A percentile compares a stretch with the other conserved stretches of the same genome.
Conservation (phyloP, 2,797 vertebrate genomes). For the Sylvilagus floridanus region DNA sequence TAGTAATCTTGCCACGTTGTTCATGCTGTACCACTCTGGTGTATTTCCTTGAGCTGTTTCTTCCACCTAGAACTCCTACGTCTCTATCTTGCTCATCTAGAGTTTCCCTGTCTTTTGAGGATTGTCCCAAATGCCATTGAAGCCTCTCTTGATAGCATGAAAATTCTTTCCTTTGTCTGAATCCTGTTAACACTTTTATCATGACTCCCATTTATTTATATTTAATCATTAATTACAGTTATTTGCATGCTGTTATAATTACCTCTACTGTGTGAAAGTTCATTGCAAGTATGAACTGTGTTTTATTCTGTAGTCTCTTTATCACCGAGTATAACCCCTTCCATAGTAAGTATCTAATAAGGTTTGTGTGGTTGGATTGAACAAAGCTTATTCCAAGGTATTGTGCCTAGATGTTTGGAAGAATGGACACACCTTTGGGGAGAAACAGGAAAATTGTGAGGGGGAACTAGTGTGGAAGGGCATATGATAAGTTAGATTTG, state of each 20-base stretch:
- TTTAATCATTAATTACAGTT: neutral
- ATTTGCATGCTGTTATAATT: neutral
- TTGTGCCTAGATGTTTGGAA: neutral
- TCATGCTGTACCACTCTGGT: neutral
- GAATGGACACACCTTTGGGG: neutral
- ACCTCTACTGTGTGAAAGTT: neutral
- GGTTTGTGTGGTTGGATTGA: neutral
- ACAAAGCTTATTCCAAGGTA: neutral
- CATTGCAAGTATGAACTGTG: neutral
- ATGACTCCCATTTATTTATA: conserved; percentile 2
- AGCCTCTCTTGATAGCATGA: conserved; percentile 17
- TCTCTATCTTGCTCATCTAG: neutral
- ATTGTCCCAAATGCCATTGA: neutral
- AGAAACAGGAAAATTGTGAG: neutral
- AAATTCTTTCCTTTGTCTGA: conserved; percentile 27
- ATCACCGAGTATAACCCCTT: neutral
- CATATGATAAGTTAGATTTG: neutral
- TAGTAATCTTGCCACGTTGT: neutral
- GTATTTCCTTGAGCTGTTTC: neutral
- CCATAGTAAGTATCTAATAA: neutral
- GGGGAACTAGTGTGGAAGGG: neutral
- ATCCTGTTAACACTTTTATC: neutral
- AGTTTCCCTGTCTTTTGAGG: neutral
- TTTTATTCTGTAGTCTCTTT: neutral
- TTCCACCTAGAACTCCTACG: neutral